These are phyloP conservation scores for Diogma glabrata DNA, from an alignment of 2,888 invertebrate genomes.

Conservation along the genomic window DNA sequence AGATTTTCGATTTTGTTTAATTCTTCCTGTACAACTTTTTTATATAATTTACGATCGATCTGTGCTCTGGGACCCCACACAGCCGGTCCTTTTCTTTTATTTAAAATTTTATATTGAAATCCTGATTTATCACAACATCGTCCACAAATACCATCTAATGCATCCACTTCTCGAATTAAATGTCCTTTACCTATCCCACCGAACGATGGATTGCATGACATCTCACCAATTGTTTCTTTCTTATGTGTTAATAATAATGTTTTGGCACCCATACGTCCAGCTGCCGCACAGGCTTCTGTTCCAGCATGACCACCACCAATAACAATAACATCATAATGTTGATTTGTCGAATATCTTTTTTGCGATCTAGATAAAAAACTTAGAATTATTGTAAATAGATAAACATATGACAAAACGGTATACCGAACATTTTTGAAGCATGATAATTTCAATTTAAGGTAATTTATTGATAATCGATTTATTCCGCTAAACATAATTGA, in stretches of 20 bases:
- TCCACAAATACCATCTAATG: slow-evolving; percentile 73
- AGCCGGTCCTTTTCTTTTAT: slow-evolving; percentile 71
- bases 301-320: slow-evolving; percentile 84
- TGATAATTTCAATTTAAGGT: too few relatives aligned
- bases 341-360: too few relatives aligned
- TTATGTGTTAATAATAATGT: slow-evolving; percentile 78
- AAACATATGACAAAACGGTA: too few relatives aligned
- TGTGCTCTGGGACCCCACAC: slow-evolving; percentile 84
- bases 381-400: too few relatives aligned
- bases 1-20: slow-evolving; percentile 53
- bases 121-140: slow-evolving; percentile 72
- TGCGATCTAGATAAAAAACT: too few relatives aligned
- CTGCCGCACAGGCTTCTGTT: slow-evolving; percentile 72
- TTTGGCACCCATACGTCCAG: slow-evolving; percentile 68
- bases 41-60: slow-evolving; percentile 73
- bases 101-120: slow-evolving; percentile 69
- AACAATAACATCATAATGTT: slow-evolving; percentile 2
- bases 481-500: too few relatives aligned
- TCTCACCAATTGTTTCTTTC: slow-evolving; percentile 74
- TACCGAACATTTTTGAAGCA: too few relatives aligned
- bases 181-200: slow-evolving; percentile 89
- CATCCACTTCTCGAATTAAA: slow-evolving; percentile 76
- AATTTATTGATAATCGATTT: too few relatives aligned
- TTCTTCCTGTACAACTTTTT: slow-evolving; percentile 59
- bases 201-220: slow-evolving; percentile 91